Evolutionary conservation across 1,140 invertebrate genomes (phyloP), one percentile per base, ranked within the genome.

Genomic region (Papilio glaucus): DNA sequence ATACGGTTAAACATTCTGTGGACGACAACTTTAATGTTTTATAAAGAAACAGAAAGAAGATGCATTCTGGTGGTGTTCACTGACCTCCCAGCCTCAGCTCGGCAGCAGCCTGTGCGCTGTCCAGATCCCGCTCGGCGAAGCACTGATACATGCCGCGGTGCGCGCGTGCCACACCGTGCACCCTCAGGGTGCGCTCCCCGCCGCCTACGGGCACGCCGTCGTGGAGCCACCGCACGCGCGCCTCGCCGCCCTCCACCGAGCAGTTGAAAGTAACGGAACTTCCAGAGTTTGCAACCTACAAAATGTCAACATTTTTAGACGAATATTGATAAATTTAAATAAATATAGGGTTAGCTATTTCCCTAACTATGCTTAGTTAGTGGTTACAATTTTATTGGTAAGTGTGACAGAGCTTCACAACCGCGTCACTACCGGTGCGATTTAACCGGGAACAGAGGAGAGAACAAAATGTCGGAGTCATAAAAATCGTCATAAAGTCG

Each of bases 61-160:
- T 65, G 3, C 4, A 38, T 12, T n/a, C n/a, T n/a, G n/a, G n/a
- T n/a, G 33, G 4, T 53, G 4, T 15, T 13, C 1, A 63, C 91
- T 93, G 88, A 97, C 96, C 96, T 89, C 96, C 96, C 13, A 97
- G 91, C 33, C 95, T 89, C 8, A 97, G 86, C 84, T 97, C 96
- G 2, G 96, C 95, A 0, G 96, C 95, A 6, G 95, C 96, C 80
- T 97, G 96, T 1, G 95, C 95, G 63, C 95, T 95, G 75, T 96
- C 95, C 62, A 95, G 82, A 75, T 96, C 96, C 73, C 96, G 95
- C 71, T 95, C 94, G 0, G 96, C 95, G 76, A 97, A 95, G 84
- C 97, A 97, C 87, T 98, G 97, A 93, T 97, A 98, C 95, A 98
- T 97, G 24, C 97, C 97, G 45, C 95, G 94, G 82, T 97, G 96